A percentile compares a stretch with the other conserved stretches of the same genome.
These are phyloP conservation scores for Pseudeuparius sepicola DNA, from an alignment of 2,888 invertebrate genomes.

Conservation along the genomic window DNA sequence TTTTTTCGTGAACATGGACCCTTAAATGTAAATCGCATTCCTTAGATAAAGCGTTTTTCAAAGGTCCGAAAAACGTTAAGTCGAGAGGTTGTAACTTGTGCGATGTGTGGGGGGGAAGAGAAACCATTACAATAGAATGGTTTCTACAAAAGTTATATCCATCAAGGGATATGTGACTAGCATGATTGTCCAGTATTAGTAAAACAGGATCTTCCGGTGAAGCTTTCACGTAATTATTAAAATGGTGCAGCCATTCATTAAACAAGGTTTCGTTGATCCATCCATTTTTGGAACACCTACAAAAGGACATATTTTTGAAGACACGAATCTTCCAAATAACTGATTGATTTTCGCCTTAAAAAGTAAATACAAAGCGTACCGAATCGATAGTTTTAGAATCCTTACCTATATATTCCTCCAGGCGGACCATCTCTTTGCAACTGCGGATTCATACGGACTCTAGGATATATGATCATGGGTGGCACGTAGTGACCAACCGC, in stretches of 20 bases:
- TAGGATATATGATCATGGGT: conserved; percentile 6
- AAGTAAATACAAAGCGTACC: no score
- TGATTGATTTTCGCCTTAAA: no score
- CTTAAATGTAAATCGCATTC: no score
- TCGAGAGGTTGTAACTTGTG: conserved; percentile 7
- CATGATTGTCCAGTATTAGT: conserved; percentile 29
- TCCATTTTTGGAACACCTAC: conserved; percentile 23
- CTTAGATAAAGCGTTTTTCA: conserved; percentile 5
- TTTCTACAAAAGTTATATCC: conserved; percentile 12
- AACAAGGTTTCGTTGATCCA: conserved; percentile 27
- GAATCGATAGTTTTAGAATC: no score
- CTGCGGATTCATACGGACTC: no score
- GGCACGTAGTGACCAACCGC: no score
- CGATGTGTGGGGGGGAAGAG: conserved; percentile 15
- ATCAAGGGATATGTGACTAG: conserved; percentile 22
- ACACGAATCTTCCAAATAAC: no score
- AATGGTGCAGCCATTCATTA: conserved; percentile 23
- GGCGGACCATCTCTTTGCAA: conserved; percentile 11
- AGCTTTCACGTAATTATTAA: conserved; percentile 19
- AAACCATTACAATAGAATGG: conserved; percentile 3
- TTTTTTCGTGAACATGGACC: no score
- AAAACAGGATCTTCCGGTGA: conserved; percentile 23
- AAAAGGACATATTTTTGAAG: no score
- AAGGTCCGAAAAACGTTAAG: conserved; percentile 1
- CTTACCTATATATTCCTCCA: conserved; percentile 6